Evolutionary conservation across 2,797 vertebrate species (phyloP), one percentile per base, ranked within the genome.

Genomic region (Myripristis murdjan): DNA sequence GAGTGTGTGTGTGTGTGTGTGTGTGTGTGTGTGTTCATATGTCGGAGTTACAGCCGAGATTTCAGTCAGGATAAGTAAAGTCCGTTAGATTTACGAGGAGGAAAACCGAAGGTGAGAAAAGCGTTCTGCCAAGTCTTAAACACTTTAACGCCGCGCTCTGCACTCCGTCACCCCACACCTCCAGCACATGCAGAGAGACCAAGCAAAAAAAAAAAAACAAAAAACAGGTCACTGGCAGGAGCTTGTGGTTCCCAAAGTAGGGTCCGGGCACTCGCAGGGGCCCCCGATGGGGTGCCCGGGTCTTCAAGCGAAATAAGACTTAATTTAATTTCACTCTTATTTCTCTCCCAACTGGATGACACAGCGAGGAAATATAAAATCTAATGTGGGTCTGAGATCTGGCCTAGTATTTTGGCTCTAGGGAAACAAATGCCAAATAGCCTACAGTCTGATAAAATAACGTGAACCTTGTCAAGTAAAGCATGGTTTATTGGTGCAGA

Each of bases 151-250:
- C 28, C 20, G 20, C 24, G 22, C n/a, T 56, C 84, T 86, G 89
- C 62, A 83, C 54, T 77, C 62, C 72, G 35, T 84, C 83, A 82
- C 69, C 4, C 23, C 60, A 58, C 83, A 81, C 67, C 14, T 46
- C 28, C 39, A 11, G 37, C 28, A 4, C 1, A 24, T 8, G 9
- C 2, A 44, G n/a, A 24, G 59, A 49, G 46, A 44, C 44, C 33
- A n/a, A 22, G 24, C 48, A 18, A 43, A 12, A 7, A 46, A 22
- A 73, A 10, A 20, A 5, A 1, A n/a, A n/a, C n/a, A n/a, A n/a
- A 8, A 51, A 39, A 55, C 59, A 58, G 14, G 61, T 66, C 52
- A 24, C 48, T 54, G 23, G 55, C 64, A 61, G 51, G 35, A n/a
- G 51, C 20, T 43, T 20, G 39, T 46, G 9, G 33, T 10, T 35